These are phyloP conservation scores for Stenopsyche tienmushanensis DNA, from an alignment of 1,140 invertebrate genomes.

Conservation along the genomic window DNA sequence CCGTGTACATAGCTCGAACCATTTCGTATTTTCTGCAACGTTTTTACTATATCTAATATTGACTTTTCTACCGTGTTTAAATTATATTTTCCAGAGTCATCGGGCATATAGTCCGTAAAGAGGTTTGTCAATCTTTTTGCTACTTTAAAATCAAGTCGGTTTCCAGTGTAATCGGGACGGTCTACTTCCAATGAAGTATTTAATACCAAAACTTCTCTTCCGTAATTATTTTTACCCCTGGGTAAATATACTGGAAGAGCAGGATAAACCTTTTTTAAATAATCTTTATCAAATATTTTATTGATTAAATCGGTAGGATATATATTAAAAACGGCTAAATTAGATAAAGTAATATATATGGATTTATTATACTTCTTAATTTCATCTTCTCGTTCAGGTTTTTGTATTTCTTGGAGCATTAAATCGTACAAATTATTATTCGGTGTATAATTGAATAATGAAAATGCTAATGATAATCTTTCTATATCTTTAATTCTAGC, in stretches of 20 bases:
- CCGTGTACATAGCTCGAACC: constrained; percentile 43
- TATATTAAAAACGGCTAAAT: constrained; percentile 51
- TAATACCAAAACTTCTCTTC: constrained; percentile 54
- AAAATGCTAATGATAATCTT: constrained; percentile 55
- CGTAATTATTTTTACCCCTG: background rate
- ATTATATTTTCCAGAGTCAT: constrained; percentile 48
- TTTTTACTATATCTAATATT: constrained; percentile 50
- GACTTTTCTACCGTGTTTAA: constrained; percentile 49
- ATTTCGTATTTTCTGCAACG: constrained; percentile 41
- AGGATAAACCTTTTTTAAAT: constrained; percentile 48
- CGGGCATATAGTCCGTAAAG: constrained; percentile 51
- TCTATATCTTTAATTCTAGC: constrained; percentile 65
- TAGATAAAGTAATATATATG: constrained; percentile 52
- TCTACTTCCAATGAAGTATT: constrained; percentile 58
- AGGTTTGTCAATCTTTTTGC: constrained; percentile 50
- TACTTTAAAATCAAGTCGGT: constrained; percentile 47
- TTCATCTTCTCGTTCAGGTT: constrained; percentile 49
- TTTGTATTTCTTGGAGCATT: constrained; percentile 53
- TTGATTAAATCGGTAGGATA: constrained; percentile 57
- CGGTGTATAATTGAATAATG: constrained; percentile 53
- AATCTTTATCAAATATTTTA: constrained; percentile 49
- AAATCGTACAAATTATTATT: constrained; percentile 49
- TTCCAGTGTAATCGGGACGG: constrained; percentile 58
- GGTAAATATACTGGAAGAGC: constrained; percentile 18
- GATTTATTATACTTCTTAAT: constrained; percentile 49